Evolutionary conservation across 1,140 invertebrate genomes (phyloP), one percentile per base, ranked within the genome.

Genomic region (Conopomorpha cramerella): DNA sequence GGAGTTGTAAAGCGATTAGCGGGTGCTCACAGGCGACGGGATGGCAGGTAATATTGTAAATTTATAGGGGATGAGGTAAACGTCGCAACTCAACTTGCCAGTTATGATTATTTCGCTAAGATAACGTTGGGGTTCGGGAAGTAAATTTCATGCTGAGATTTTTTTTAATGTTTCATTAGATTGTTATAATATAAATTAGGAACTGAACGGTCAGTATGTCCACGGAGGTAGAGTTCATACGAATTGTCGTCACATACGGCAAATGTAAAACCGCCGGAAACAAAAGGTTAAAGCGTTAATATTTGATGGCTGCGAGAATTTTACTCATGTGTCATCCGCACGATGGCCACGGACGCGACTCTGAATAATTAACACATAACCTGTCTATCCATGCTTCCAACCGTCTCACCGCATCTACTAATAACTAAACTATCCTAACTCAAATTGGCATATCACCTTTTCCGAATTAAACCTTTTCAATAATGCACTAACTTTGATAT

Each of bases 1-100:
- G 40, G 47, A 45, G 40, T 45, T 45, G 44, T 54, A 65, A 70
- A 56, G 62, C 56, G 61, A 71, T 72, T 70, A 66, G 43, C 28
- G 16, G 23, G 34, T 46, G 35, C 55, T 53, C 41, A 40, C 46
- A 43, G n/a, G n/a, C n/a, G n/a, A n/a, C n/a, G n/a, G n/a, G n/a
- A n/a, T n/a, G n/a, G n/a, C n/a, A n/a, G n/a, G n/a, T n/a, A n/a
- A n/a, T n/a, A n/a, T n/a, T n/a, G n/a, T n/a, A n/a, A n/a, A n/a
- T n/a, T n/a, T n/a, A n/a, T n/a, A n/a, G n/a, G n/a, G n/a, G n/a
- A n/a, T n/a, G n/a, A n/a, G n/a, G n/a, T n/a, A n/a, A n/a, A n/a
- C n/a, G n/a, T n/a, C n/a, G n/a, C n/a, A n/a, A n/a, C n/a, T n/a
- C n/a, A n/a, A n/a, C n/a, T n/a, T n/a, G n/a, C n/a, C n/a, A n/a